Conservation (phyloP, 2,888 invertebrate species). For the Coecobrya sp. region DNA sequence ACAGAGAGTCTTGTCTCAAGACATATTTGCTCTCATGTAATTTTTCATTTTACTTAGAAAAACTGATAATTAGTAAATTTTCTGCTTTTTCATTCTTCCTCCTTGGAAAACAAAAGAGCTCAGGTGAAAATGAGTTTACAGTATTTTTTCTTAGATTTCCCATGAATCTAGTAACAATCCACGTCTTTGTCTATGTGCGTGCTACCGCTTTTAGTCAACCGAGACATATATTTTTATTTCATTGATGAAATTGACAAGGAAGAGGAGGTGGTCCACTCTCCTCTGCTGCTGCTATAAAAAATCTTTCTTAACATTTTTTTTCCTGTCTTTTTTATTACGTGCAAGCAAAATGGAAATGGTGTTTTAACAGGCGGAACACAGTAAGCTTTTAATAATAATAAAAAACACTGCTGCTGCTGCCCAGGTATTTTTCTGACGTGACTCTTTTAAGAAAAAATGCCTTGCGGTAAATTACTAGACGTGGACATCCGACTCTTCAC, state of each 20-base stretch:
- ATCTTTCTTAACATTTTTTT: background rate
- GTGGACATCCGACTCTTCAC: slow-evolving; percentile 72
- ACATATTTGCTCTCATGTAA: too few species aligned
- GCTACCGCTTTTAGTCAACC: slow-evolving; percentile 62
- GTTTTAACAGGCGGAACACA: background rate
- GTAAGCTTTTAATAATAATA: slow-evolving; percentile 1
- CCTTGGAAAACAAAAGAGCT: too few species aligned
- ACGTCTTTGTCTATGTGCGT: too few species aligned
- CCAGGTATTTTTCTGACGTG: background rate
- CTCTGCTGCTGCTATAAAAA: slow-evolving; percentile 37
- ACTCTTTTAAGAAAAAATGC: slow-evolving; percentile 36
- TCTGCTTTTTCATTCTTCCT: too few species aligned
- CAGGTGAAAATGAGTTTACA: background rate
- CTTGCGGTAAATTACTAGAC: slow-evolving; percentile 54
- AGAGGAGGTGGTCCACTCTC: too few species aligned
- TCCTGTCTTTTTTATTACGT: background rate
- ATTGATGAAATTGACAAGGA: background rate
- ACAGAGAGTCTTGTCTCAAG: too few species aligned
- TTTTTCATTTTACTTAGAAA: too few species aligned
- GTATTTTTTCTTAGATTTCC: background rate
- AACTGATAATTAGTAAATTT: too few species aligned
- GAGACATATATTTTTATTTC: slow-evolving; percentile 72
- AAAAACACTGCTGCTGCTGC: background rate
- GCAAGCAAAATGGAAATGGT: background rate
- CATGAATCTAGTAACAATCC: background rate